A percentile compares a stretch with the other conserved stretches of the same genome.
phyloP scores from a whole-genome alignment of 2,797 vertebrate species.

The Bradypus variegatus region DNA sequence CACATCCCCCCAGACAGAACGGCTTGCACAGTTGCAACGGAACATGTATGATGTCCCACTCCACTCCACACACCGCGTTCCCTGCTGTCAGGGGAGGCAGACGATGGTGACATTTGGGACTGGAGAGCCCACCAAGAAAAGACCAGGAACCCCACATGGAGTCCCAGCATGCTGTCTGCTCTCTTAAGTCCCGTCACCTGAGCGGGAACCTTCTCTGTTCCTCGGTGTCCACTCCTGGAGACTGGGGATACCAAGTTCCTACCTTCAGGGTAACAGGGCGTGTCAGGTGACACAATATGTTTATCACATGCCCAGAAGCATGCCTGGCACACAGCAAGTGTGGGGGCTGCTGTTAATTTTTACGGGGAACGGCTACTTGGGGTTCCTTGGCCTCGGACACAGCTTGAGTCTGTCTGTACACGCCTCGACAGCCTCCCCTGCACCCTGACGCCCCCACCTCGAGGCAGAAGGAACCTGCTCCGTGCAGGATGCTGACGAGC shows the following conservation, averaged over 20 bases:
- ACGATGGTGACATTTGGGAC: background rate
- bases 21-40: too few species aligned
- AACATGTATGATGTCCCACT: too few species aligned
- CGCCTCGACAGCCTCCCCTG: background rate
- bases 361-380: fast-evolving
- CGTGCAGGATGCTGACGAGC: constrained; percentile 43
- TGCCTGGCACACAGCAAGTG: background rate
- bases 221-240: background rate
- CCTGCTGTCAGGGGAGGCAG: background rate
- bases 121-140: background rate
- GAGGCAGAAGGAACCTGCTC: fast-evolving
- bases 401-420: fast-evolving
- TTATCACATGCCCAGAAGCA: fast-evolving
- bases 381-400: background rate
- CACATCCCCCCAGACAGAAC: background rate
- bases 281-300: background rate
- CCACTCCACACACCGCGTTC: fast-evolving
- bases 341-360: background rate
- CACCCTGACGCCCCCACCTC: too few species aligned
- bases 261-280: background rate
- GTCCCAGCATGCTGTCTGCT: background rate
- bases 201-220: background rate
- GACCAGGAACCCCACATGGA: background rate
- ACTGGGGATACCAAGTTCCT: too few species aligned
- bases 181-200: background rate